A percentile compares a stretch with the other conserved stretches of the same genome.
Evolutionary conservation across 2,113 vertebrate genomes (phyloP).

Genomic region (Anarrhichthys ocellatus): DNA sequence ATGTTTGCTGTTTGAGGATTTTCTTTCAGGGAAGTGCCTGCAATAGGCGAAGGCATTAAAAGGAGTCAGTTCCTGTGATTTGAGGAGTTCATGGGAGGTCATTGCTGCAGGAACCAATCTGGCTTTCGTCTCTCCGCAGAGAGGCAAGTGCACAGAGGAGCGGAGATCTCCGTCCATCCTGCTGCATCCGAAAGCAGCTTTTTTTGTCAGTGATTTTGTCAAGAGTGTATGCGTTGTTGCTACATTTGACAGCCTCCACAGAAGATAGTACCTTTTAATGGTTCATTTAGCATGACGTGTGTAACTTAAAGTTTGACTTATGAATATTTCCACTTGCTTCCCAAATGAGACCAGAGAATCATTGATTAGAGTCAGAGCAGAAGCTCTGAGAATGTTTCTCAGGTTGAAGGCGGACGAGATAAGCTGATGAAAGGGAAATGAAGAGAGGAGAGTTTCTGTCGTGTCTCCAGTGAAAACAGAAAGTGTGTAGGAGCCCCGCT

Average conservation of each 20-base stretch:
- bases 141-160: conserved; percentile 1
- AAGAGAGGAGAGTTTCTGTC: conserved; percentile 1
- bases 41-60: conserved; percentile 24
- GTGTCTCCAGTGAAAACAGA: conserved; percentile 26
- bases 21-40: conserved; percentile 32
- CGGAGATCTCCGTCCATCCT: conserved; percentile 1
- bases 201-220: neutral
- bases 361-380: conserved; percentile 11
- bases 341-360: neutral
- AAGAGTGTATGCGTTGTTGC: neutral
- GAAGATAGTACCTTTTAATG: neutral
- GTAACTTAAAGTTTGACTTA: neutral
- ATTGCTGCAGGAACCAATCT: conserved; percentile 19
- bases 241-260: neutral
- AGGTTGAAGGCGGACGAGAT: conserved; percentile 22
- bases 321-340: conserved; percentile 17
- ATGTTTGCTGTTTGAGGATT: conserved; percentile 32
- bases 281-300: neutral
- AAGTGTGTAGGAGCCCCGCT: conserved; percentile 4
- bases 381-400: conserved; percentile 25
- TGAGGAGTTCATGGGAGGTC: conserved; percentile 42
- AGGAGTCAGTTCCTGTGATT: conserved; percentile 51
- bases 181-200: accelerated
- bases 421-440: conserved; percentile 21
- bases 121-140: conserved; percentile 52